Evolutionary conservation across 2,113 vertebrate species (phyloP).

Genomic region (Sardina pilchardus): DNA sequence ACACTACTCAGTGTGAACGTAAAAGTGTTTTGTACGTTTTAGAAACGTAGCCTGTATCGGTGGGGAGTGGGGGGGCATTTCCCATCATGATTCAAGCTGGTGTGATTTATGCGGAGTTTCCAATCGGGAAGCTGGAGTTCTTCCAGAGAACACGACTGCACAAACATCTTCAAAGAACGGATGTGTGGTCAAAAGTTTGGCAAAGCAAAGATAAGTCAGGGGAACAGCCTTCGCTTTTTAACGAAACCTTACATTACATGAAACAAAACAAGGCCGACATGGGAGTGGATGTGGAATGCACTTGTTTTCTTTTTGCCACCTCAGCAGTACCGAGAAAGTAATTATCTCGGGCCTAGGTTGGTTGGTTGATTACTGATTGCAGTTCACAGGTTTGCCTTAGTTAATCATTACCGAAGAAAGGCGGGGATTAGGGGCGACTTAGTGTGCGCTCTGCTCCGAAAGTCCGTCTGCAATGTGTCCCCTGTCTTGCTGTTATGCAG

Average conservation of each 20-base stretch:
- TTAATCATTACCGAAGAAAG: constrained; percentile 71
- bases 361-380: constrained; percentile 62
- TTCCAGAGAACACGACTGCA: not conserved
- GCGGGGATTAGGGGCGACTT: constrained; percentile 62
- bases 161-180: not conserved
- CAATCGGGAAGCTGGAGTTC: not conserved
- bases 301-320: constrained; percentile 51
- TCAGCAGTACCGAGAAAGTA: constrained; percentile 66
- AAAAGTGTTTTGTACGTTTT: not conserved
- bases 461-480: constrained; percentile 22
- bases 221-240: not conserved
- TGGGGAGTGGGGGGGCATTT: not conserved
- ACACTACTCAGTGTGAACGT: not conserved
- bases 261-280: constrained; percentile 5
- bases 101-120: not conserved
- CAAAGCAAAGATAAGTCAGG: not conserved
- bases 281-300: not conserved
- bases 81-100: not conserved
- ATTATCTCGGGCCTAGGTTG: constrained; percentile 73
- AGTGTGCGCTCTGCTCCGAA: constrained; percentile 38
- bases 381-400: constrained; percentile 69
- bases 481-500: not conserved
- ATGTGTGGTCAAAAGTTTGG: not conserved
- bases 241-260: not conserved
- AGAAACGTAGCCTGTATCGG: not conserved